These are phyloP conservation scores for Naso thynnoides DNA, from an alignment of 2,797 vertebrate genomes.

Conservation along the genomic window DNA sequence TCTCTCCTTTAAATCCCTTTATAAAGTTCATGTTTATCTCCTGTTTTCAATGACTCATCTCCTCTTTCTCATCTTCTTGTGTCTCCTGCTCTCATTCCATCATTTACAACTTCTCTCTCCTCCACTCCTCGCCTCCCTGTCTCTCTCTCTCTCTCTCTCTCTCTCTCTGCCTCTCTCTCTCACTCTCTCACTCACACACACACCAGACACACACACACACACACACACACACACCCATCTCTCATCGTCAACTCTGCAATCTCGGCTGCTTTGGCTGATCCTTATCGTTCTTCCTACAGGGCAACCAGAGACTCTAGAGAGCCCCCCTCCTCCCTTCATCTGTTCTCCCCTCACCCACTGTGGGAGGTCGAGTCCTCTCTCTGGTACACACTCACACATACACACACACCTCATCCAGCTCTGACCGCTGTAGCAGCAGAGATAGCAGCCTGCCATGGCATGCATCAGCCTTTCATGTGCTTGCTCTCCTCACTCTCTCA, in stretches of 20 bases:
- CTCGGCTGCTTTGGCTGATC: constrained; percentile 44
- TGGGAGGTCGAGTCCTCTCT: constrained; percentile 44
- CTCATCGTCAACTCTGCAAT: constrained; percentile 1
- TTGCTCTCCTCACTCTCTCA: constrained; percentile 10
- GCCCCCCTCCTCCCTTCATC: constrained; percentile 49
- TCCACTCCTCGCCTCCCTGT: neutral
- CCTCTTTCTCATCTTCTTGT: constrained; percentile 3
- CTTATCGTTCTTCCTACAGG: constrained; percentile 53
- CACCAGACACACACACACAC: constrained; percentile 9
- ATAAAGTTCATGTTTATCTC: neutral
- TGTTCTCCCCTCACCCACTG: constrained; percentile 53
- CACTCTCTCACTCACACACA: neutral
- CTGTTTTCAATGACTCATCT: neutral
- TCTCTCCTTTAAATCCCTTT: too few relatives aligned
- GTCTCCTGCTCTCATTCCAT: neutral
- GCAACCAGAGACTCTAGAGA: constrained; percentile 61
- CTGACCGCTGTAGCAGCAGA: constrained; percentile 53
- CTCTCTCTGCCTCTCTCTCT: neutral
- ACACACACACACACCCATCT: neutral
- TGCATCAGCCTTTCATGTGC: constrained; percentile 40
- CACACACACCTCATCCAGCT: constrained; percentile 15
- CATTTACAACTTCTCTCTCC: too few relatives aligned
- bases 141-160: neutral
- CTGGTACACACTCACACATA: neutral
- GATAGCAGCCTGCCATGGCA: constrained; percentile 46